Base-by-base conservation (phyloP, 30 jellyfish, hydroid and myxozoan genomes). In the Turritopsis rubra region DNA sequence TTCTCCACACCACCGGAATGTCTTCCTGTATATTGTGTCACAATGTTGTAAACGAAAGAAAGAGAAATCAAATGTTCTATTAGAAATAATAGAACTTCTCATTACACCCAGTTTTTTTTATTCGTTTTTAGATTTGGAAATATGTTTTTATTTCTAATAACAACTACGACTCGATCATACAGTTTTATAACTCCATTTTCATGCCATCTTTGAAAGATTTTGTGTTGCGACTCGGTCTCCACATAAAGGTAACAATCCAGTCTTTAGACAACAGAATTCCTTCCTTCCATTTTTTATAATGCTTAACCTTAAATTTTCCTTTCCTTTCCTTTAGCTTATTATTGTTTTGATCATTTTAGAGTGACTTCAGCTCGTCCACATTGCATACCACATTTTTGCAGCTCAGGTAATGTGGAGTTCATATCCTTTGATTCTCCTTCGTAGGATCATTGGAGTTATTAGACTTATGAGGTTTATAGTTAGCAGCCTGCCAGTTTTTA, bases 161-260 rank as follows among this genome's bases (percentile, higher is more conserved):
- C 4, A 23, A 68, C 19, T 68, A 68, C 30, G 77, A 68, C 30
- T n/a, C 77, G 30, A 68, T 68, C 77, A 68, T 68, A 16, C 28
- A 23, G 28, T 68, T 68, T 27, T 68, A 68, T 22, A 68, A 68
- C 77, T 23, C 77, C 23, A 23, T 68, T 68, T 68, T 68, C 8
- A 68, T 68, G 77, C 77, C 77, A 27, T n/a, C 30, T 8, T 68
- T 68, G 77, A 68, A 68, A 68, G 77, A 68, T 0, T 68, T 68
- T 68, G 77, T 68, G 30, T 19, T 68, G 30, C 16, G 30, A 22
- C 19, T 68, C 16, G 77, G 77, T 19, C 30, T 68, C 17, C 30
- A 68, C 77, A n/a, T 68, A 0, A 19, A 68, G 77, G 77, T 68
- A 68, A n/a, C 21, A n/a, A 5, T 41, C n/a, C n/a, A n/a, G n/a